phyloP scores from a whole-genome alignment of 2,797 vertebrate species.

The Acanthiza pusilla region DNA sequence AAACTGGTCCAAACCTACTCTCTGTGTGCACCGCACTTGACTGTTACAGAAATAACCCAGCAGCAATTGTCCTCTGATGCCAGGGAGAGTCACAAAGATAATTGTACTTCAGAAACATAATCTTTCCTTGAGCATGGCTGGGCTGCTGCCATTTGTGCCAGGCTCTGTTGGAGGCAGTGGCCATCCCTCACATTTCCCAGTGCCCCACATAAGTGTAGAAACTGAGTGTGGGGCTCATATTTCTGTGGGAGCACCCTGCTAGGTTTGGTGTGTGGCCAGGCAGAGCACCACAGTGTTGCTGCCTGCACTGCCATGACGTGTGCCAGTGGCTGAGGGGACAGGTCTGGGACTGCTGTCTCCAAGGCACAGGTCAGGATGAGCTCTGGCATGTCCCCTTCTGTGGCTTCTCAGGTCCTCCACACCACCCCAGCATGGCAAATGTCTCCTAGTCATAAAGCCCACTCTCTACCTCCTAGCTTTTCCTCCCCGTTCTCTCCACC shows the following conservation, averaged over 20 bases:
- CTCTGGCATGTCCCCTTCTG: fast-evolving
- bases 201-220: not conserved
- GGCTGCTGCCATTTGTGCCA: not conserved
- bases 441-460: not conserved
- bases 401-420: not conserved
- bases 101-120: not conserved
- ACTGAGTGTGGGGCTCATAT: not conserved
- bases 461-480: not conserved
- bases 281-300: not conserved
- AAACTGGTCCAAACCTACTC: not conserved
- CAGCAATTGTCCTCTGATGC: not conserved
- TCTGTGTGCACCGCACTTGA: not conserved
- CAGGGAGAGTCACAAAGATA: not conserved
- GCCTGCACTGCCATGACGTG: not conserved
- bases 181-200: not conserved
- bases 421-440: not conserved
- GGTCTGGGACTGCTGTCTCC: not conserved
- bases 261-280: not conserved
- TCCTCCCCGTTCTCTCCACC: not conserved
- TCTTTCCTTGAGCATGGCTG: not conserved
- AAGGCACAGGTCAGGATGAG: not conserved
- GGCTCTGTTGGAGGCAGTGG: not conserved
- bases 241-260: not conserved
- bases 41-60: not conserved
- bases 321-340: not conserved